These are phyloP conservation scores for Pristionchus pacificus DNA, from an alignment of 1,140 invertebrate species.

Conservation along the genomic window DNA sequence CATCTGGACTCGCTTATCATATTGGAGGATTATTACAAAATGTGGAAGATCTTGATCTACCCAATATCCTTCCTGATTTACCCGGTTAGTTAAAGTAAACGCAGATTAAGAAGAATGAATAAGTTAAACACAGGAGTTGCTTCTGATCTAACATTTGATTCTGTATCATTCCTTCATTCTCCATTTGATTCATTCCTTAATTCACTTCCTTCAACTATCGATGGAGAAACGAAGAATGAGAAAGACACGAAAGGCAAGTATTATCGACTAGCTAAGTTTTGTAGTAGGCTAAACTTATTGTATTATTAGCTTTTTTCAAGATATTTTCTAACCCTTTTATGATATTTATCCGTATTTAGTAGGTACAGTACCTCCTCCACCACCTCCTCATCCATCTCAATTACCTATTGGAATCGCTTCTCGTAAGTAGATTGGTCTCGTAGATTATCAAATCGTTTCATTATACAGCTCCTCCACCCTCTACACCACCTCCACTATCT, in stretches of 20 bases:
- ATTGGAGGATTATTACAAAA: background rate
- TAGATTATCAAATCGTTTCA: background rate
- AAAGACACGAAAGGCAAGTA: background rate
- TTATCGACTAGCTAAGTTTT: background rate
- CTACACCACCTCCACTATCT: background rate
- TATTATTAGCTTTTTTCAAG: background rate
- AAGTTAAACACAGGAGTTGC: background rate
- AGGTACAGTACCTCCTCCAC: conserved; percentile 17
- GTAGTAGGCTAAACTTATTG: background rate
- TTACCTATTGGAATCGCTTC: background rate
- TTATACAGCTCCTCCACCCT: background rate
- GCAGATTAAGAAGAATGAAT: background rate
- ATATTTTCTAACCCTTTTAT: too few relatives aligned
- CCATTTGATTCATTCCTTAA: too few relatives aligned
- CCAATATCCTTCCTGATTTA: conserved; percentile 16
- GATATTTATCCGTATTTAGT: too few relatives aligned
- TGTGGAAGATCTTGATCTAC: conserved; percentile 12
- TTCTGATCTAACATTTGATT: background rate
- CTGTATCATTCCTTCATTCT: background rate
- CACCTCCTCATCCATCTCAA: conserved; percentile 4
- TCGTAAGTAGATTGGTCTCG: background rate
- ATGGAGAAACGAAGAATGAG: background rate
- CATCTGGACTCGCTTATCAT: background rate
- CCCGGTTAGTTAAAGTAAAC: conserved; percentile 1
- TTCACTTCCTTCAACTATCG: background rate